These are phyloP conservation scores for Hydraecia micacea DNA, from an alignment of 2,888 invertebrate species.

Conservation along the genomic window DNA sequence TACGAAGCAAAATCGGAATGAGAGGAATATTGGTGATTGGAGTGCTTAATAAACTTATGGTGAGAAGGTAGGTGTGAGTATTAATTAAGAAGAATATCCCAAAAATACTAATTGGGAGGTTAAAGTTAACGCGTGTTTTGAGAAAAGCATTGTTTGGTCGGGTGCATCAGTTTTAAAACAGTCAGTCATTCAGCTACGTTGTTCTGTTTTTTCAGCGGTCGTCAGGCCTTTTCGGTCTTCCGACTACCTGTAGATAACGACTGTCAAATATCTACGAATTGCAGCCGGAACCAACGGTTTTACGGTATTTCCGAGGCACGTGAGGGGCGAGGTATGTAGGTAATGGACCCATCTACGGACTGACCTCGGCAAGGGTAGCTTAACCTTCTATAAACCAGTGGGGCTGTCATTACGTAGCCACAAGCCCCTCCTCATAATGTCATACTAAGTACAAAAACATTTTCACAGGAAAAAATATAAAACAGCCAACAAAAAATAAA, in stretches of 20 bases:
- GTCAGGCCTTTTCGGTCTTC: not conserved
- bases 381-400: not conserved
- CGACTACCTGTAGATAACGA: not conserved
- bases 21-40: not conserved
- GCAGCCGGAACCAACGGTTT: not conserved
- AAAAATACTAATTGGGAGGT: no score
- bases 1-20: conserved; percentile 14
- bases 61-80: no score
- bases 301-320: not conserved
- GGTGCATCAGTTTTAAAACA: not conserved
- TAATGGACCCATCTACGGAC: not conserved
- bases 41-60: not conserved
- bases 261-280: not conserved
- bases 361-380: not conserved
- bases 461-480: not conserved
- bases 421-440: not conserved
- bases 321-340: not conserved
- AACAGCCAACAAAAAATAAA: not conserved
- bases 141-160: no score
- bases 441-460: not conserved
- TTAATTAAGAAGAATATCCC: no score
- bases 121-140: no score
- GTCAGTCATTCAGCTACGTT: not conserved
- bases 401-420: not conserved
- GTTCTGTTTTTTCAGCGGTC: not conserved